These are phyloP conservation scores for Setipinna tenuifilis DNA, from an alignment of 2,797 vertebrate genomes.

Conservation along the genomic window DNA sequence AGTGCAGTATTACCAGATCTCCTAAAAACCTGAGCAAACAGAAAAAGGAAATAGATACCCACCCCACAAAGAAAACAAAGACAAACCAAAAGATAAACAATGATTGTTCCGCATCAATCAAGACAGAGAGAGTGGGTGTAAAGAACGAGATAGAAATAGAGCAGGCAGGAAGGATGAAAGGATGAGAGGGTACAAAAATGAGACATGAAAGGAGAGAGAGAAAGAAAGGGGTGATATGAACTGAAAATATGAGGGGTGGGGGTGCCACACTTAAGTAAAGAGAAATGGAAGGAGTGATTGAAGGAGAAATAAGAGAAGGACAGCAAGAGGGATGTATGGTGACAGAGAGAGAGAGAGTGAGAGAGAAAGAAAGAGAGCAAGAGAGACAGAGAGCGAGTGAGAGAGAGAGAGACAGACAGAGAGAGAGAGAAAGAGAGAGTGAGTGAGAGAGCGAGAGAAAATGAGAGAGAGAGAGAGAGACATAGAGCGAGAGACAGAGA, in stretches of 20 bases:
- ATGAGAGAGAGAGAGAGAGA: conserved; percentile 38
- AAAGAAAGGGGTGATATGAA: too few species aligned
- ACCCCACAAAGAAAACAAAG: too few species aligned
- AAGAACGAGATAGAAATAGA: not conserved
- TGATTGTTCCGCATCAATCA: too few species aligned
- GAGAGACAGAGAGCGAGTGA: conserved; percentile 54
- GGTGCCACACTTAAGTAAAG: not conserved
- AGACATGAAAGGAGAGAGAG: too few species aligned
- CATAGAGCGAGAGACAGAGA: conserved; percentile 18
- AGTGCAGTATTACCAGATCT: too few species aligned
- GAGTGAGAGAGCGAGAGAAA: conserved; percentile 48
- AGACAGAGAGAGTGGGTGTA: too few species aligned
- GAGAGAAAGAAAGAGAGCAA: not conserved
- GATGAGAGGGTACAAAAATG: not conserved
- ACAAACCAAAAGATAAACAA: too few species aligned
- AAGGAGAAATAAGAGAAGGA: not conserved
- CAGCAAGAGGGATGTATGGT: conserved; percentile 22
- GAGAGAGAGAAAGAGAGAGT: conserved; percentile 24
- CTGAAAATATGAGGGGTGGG: too few species aligned
- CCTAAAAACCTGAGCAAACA: not conserved
- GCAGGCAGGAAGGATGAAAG: not conserved
- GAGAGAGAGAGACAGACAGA: not conserved
- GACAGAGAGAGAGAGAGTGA: not conserved
- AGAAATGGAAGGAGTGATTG: conserved; percentile 18
- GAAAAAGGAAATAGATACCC: not conserved